Conservation (phyloP, 2,113 vertebrate genomes). For the Cyprinodon tularosa region DNA sequence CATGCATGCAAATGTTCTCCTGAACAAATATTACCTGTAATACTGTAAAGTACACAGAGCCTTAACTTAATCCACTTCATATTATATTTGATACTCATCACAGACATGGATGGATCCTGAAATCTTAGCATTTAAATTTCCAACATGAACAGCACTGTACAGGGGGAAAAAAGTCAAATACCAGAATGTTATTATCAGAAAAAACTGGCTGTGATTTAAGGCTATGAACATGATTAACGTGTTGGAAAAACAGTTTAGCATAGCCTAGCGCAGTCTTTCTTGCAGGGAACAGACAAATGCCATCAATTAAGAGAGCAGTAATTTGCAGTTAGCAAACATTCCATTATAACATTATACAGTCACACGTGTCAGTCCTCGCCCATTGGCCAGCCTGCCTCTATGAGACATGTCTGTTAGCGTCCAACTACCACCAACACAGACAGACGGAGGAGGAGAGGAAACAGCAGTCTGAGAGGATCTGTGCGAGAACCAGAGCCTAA, state of each 20-base stretch:
- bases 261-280: conserved; percentile 4
- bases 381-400: conserved; percentile 3
- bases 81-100: too few relatives aligned
- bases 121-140: too few relatives aligned
- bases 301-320: conserved; percentile 44
- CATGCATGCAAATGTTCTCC: not conserved
- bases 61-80: not conserved
- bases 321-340: conserved; percentile 46
- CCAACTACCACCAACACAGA: conserved; percentile 4
- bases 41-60: too few relatives aligned
- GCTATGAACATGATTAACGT: not conserved
- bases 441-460: conserved; percentile 5
- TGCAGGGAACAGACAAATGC: conserved; percentile 11
- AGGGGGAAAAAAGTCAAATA: conserved; percentile 2
- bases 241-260: conserved; percentile 7
- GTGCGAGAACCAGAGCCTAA: conserved; percentile 22
- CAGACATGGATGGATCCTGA: too few relatives aligned
- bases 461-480: conserved; percentile 2
- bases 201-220: conserved; percentile 26
- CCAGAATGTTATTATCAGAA: conserved; percentile 16
- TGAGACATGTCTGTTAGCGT: conserved; percentile 13
- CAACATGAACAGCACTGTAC: conserved; percentile 30
- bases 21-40: not conserved
- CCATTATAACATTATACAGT: conserved; percentile 58
- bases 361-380: conserved; percentile 6